Conservation (phyloP, 2,797 vertebrate genomes). For the Rhabdomys pumilio region DNA sequence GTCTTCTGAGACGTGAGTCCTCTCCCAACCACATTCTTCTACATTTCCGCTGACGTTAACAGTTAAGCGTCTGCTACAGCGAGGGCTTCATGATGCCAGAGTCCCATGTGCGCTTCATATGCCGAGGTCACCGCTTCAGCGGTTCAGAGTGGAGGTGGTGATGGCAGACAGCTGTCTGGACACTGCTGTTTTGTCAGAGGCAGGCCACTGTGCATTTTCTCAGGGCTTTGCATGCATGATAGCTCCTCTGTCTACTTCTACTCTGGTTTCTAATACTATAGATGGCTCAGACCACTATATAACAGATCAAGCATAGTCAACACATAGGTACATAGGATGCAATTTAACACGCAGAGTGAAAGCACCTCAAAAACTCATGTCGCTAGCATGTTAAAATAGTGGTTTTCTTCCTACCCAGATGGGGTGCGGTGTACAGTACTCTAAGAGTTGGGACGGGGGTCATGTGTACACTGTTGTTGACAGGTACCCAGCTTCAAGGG, state of each 20-base stretch:
- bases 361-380: conserved; percentile 7
- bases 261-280: conserved; percentile 23
- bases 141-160: neutral
- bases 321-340: neutral
- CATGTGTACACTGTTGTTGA: neutral
- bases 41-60: conserved; percentile 38
- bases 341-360: neutral
- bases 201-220: neutral
- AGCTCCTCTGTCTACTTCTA: neutral
- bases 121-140: neutral
- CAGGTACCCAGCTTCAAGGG: neutral
- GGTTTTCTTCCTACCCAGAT: neutral
- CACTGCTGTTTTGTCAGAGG: conserved; percentile 16
- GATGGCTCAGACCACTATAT: neutral
- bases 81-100: neutral
- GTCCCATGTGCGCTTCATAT: neutral
- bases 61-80: neutral
- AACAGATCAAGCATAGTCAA: neutral
- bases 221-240: neutral
- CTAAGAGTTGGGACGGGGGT: neutral
- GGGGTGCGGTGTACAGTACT: neutral
- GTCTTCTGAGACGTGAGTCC: neutral
- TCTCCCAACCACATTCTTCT: neutral
- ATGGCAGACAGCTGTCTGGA: neutral
- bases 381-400: neutral